A percentile compares a stretch with the other conserved stretches of the same genome.
Conservation (phyloP, 2,888 invertebrate species). For the Andrena marginata region DNA sequence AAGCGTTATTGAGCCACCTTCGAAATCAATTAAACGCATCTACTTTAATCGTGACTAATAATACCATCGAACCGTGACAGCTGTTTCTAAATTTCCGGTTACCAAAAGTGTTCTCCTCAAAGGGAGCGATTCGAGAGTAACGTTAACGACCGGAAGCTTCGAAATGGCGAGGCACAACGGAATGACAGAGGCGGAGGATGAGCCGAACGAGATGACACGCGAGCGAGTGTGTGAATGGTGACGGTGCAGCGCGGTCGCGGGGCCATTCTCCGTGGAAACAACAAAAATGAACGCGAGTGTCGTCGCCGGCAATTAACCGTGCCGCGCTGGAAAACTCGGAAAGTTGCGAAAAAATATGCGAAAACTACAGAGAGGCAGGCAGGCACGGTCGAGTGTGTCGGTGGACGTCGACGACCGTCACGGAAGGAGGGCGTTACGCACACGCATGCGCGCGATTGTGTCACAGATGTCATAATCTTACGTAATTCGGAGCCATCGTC, state of each 20-base stretch:
- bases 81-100: not conserved
- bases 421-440: constrained; percentile 80
- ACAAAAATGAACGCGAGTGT: constrained; percentile 41
- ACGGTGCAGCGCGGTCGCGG: constrained; percentile 60
- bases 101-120: not conserved
- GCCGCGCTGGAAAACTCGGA: constrained; percentile 69
- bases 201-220: constrained; percentile 53
- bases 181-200: constrained; percentile 48
- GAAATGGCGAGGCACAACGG: constrained; percentile 11
- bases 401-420: constrained; percentile 67
- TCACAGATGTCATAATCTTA: constrained; percentile 84
- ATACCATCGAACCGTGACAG: not conserved
- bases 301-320: constrained; percentile 60
- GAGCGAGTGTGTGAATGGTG: constrained; percentile 67
- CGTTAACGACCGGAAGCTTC: constrained; percentile 5
- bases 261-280: constrained; percentile 42
- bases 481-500: constrained; percentile 77
- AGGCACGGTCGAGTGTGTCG: constrained; percentile 30
- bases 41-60: not conserved
- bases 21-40: not conserved
- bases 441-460: constrained; percentile 79
- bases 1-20: not conserved
- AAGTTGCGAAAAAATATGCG: constrained; percentile 76
- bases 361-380: not conserved
- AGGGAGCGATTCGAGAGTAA: not conserved